Base-by-base conservation (phyloP, 2,888 invertebrate genomes). In the Hyles lineata region DNA sequence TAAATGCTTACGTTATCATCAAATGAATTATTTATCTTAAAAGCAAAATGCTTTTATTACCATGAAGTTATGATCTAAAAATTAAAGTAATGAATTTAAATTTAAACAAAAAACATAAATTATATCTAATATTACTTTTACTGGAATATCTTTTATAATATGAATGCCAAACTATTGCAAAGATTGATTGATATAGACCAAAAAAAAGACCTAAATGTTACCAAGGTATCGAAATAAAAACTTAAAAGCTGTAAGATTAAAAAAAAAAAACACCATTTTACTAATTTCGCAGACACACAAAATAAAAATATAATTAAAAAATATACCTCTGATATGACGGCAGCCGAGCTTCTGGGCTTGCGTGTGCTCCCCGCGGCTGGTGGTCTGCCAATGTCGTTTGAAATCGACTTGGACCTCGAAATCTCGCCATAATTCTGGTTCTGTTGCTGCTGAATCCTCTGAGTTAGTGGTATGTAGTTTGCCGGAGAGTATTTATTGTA, bases 401-500 rank as follows among this genome's bases (percentile, higher is more conserved):
- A 94, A 70, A 95, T 96, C 0, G 95, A 95, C 79, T 96, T 96
- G 0, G 96, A 96, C 71, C 94, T 85, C 0, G 93, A 85, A 19
- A 94, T 94, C 73, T 94, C 94, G 0, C 90, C 89, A 75, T 89
- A 91, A 70, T 86, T 90, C 77, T 90, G 89, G n/a, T 87, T 88
- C 72, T 78, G 87, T 21, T 88, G 88, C 70, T 90, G 88, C 70
- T 92, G 91, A 0, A 94, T 80, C 73, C 95, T 84, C 76, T 94
- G 93, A 0, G 95, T 94, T 60, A 92, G 82, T 76, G 97, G 97
- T 84, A 96, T 96, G 89, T 97, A 97, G 86, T 96, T 96, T 60
- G 96, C 95, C 70, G 97, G 97, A 59, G 97, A 97, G 85, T 97
- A 97, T 89, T 97, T 97, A 83, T 96, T 96, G 85, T 96, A 96